Evolutionary conservation across 2,888 invertebrate genomes (phyloP), one percentile per base, ranked within the genome.

Genomic region (Drosophila mimica): DNA sequence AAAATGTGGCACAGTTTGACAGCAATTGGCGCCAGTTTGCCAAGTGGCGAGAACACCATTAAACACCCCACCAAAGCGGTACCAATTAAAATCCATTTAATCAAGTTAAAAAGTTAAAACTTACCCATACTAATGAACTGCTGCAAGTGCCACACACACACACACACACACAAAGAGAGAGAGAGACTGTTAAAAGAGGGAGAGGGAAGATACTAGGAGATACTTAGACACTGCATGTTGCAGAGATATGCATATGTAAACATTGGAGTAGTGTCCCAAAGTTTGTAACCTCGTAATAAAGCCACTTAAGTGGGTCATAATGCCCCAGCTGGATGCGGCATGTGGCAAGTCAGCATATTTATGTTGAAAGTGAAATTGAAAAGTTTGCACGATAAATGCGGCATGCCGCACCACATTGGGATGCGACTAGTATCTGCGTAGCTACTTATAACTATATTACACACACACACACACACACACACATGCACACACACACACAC

Each of bases 291-390:
- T 89, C 88, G 77, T 86, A 83, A 89, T 89, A 90, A 91, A 91
- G 89, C 83, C 89, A 90, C 90, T 91, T 90, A 91, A 91, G 90
- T 90, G 90, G 91, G 89, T 90, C 89, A 88, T 89, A 91, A 90
- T 89, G 89, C 83, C 68, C 57, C 65, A 65, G 75, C 74, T 56
- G 53, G 59, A 56, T 36, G 58, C 33, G 63, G 74, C 64, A 51
- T 53, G 62, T 15, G 64, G 66, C 58, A 74, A 59, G 68, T 69
- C 74, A 73, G 72, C 73, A 89, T 84, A 88, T 85, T 88, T 86
- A 85, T 86, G 83, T 65, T 81, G 89, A 89, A 90, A 89, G 89
- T 90, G 89, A 89, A 89, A 89, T 87, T 87, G 90, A 80, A 88
- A 88, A 88, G 78, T 88, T 88, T 90, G 74, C 81, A 79, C 81